Evolutionary conservation across 2,888 invertebrate species (phyloP), one percentile per base, ranked within the genome.

Genomic region (Polylopha cassiicola): DNA sequence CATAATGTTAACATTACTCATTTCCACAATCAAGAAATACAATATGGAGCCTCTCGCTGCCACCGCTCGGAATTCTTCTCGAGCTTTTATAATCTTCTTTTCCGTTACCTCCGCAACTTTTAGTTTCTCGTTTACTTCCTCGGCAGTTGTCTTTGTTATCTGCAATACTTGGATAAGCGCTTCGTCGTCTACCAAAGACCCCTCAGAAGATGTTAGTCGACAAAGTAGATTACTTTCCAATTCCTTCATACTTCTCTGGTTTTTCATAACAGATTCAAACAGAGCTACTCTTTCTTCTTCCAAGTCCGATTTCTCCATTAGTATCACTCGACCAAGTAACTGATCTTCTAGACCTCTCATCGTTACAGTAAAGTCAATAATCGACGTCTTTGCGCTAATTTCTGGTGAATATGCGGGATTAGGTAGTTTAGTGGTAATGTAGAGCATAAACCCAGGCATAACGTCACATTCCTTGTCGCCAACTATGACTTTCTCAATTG

Each of bases 401-500:
- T 98, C 98, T 0, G 98, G 98, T 7, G 97, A 97, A 73, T 98
- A 98, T 0, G 97, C 93, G 0, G 98, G 98, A 81, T 98, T 98
- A 0, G 97, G 95, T 37, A 98, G 77, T 75, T 98, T 98, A 0
- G 98, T 98, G 1, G 98, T 98, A 31, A 98, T 94, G 64, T 98
- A 98, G 2, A 98, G 84, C 91, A 94, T 93, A 65, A 98, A 98
- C 0, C 96, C 97, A 9, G 95, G 94, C 92, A 97, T 93, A 0
- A 98, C 96, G 63, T 98, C 98, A 63, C 96, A 97, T 78, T 98
- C 98, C 64, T 98, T 98, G 69, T 98, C 98, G 0, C 96, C 96
- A 0, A 97, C 94, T 22, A 95, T 89, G 0, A 96, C 95, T 79
- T 98, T 98, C 65, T 96, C 95, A 49, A 97, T 97, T 5, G 95